phyloP scores from a whole-genome alignment of 2,113 vertebrate species.

The Daubentonia madagascariensis region DNA sequence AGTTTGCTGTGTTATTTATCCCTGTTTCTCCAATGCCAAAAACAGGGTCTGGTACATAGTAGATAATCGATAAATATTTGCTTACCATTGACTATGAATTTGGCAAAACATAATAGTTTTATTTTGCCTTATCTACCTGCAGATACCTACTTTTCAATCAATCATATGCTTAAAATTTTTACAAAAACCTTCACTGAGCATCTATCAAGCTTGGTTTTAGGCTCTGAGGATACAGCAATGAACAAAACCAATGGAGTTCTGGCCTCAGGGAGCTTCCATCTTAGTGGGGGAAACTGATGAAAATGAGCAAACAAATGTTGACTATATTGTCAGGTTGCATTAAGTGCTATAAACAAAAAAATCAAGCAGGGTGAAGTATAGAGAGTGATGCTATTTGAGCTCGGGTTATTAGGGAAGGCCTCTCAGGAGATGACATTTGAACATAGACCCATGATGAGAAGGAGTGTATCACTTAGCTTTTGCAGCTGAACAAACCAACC shows the following conservation, averaged over 20 bases:
- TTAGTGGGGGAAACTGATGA: neutral
- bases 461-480: neutral
- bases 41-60: neutral
- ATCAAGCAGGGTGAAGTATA: neutral
- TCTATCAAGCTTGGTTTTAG: neutral
- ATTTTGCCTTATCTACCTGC: neutral
- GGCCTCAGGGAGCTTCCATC: neutral
- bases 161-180: neutral
- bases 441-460: neutral
- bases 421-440: neutral
- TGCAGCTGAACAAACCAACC: neutral
- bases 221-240: neutral
- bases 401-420: neutral
- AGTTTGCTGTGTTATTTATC: neutral
- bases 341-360: neutral
- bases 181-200: neutral
- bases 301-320: neutral
- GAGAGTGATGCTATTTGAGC: neutral
- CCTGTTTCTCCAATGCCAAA: neutral
- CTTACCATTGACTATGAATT: neutral
- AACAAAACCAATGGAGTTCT: neutral
- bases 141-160: neutral
- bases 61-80: neutral
- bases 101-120: neutral
- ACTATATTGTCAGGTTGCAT: fast-evolving